These are phyloP conservation scores for Brachirus orientalis DNA, from an alignment of 2,113 vertebrate species.

Conservation along the genomic window DNA sequence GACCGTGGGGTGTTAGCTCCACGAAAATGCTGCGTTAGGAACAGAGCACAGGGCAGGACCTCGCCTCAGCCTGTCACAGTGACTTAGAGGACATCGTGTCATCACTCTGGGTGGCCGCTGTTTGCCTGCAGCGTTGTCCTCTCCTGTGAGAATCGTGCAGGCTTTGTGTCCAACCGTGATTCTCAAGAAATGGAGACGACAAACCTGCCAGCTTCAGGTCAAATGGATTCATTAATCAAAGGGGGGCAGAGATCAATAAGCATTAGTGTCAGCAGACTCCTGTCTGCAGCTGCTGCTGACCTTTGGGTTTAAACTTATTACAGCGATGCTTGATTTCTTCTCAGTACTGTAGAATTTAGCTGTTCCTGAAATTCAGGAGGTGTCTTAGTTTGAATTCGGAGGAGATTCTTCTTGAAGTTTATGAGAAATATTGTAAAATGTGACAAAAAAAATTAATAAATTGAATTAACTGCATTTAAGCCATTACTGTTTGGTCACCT, in stretches of 20 bases:
- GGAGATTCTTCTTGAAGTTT: too few species aligned
- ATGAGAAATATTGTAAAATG: neutral
- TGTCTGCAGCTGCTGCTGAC: too few species aligned
- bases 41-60: neutral
- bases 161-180: too few species aligned
- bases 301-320: slow-evolving; percentile 1
- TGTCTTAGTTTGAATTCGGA: too few species aligned
- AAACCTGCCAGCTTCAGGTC: neutral
- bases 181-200: neutral
- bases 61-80: slow-evolving; percentile 29
- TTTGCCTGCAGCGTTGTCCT: slow-evolving; percentile 13
- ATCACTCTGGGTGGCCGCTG: slow-evolving; percentile 4
- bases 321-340: neutral
- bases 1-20: slow-evolving; percentile 35
- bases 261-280: neutral
- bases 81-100: too few species aligned
- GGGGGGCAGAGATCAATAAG: neutral
- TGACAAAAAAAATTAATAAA: neutral
- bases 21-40: slow-evolving; percentile 59
- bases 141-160: too few species aligned
- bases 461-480: too few species aligned
- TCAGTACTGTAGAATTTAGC: too few species aligned
- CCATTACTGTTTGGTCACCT: too few species aligned
- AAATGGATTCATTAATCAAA: neutral
- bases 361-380: too few species aligned